Conservation (phyloP, 1,140 invertebrate genomes). For the Drosophila pectinifera region DNA sequence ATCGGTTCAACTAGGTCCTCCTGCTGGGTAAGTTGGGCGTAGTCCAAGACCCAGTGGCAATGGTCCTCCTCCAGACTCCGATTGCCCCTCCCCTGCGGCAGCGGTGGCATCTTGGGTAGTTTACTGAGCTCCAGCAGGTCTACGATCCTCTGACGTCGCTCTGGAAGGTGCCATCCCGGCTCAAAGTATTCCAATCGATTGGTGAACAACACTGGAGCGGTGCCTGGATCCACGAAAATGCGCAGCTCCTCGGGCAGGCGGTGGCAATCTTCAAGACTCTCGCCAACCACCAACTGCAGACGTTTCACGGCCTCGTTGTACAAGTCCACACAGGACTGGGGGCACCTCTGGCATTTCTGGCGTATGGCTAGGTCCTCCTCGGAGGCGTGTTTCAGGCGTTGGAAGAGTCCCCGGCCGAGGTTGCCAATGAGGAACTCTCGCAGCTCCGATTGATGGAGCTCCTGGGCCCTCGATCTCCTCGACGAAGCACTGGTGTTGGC, state of each 20-base stretch:
- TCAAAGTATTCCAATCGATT: conserved; percentile 87
- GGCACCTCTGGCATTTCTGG: conserved; percentile 84
- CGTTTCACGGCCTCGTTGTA: conserved; percentile 89
- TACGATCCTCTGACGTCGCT: conserved; percentile 17
- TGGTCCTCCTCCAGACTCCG: not conserved
- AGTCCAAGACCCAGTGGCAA: conserved; percentile 69
- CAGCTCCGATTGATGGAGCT: conserved; percentile 41
- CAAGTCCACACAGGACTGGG: conserved; percentile 87
- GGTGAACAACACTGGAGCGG: conserved; percentile 74
- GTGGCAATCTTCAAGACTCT: conserved; percentile 85
- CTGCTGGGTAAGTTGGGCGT: conserved; percentile 34
- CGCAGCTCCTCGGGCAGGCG: conserved; percentile 86
- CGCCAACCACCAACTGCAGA: conserved; percentile 87
- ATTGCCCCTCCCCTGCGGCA: not conserved
- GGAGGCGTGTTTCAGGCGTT: conserved; percentile 86
- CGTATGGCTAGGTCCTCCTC: conserved; percentile 85
- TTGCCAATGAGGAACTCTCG: conserved; percentile 37
- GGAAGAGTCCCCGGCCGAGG: conserved; percentile 87
- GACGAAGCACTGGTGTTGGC: conserved; percentile 25
- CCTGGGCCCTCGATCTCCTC: not conserved
- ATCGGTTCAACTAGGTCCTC: conserved; percentile 43
- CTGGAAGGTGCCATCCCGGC: conserved; percentile 85
- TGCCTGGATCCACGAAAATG: conserved; percentile 80
- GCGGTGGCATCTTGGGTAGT: conserved; percentile 40
- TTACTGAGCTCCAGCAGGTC: conserved; percentile 56